These are phyloP conservation scores for Numenius arquata DNA, from an alignment of 2,113 vertebrate genomes.

Conservation along the genomic window DNA sequence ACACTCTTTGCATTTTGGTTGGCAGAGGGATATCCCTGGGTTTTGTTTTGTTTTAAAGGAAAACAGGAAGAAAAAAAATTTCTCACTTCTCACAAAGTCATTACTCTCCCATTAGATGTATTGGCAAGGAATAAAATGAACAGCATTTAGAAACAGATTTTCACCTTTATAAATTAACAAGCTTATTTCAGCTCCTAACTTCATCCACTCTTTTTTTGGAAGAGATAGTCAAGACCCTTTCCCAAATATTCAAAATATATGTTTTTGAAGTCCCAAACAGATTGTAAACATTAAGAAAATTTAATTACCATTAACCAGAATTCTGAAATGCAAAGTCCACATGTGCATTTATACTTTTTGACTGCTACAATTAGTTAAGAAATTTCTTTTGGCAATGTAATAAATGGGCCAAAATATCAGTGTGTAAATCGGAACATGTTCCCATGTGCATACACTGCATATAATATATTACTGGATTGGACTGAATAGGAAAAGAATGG, in stretches of 20 bases:
- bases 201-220: not conserved
- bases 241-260: not conserved
- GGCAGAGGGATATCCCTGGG: not conserved
- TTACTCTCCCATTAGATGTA: not conserved
- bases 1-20: not conserved
- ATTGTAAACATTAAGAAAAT: not conserved
- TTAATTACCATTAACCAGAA: not conserved
- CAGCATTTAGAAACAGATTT: not conserved
- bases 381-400: not conserved
- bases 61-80: not conserved
- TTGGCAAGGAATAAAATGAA: not conserved
- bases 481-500: not conserved
- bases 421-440: not conserved
- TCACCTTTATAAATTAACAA: not conserved
- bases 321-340: not conserved
- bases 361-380: not conserved
- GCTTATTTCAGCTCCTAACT: not conserved
- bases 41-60: not conserved
- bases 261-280: not conserved
- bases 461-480: not conserved
- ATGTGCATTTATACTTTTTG: not conserved
- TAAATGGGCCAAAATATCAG: not conserved
- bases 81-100: not conserved
- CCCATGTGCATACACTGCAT: too few species aligned
- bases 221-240: not conserved